Conservation (phyloP, 2,888 invertebrate species). For the Orthosia cruda region DNA sequence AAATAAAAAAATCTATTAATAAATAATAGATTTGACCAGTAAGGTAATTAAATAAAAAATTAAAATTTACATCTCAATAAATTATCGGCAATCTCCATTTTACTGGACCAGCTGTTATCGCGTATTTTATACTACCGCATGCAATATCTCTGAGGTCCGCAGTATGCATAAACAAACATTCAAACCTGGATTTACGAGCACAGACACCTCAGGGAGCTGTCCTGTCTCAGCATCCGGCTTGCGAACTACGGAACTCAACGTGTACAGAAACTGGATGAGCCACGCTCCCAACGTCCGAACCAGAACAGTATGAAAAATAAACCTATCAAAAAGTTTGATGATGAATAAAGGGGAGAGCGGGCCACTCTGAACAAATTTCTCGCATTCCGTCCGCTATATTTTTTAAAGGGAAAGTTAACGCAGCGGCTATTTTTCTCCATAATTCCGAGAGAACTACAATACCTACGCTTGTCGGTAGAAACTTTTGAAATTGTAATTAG, state of each 20-base stretch:
- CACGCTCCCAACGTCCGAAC: constrained; percentile 37
- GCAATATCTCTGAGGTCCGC: constrained; percentile 59
- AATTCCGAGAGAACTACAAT: constrained; percentile 53
- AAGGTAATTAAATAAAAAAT: too few relatives aligned
- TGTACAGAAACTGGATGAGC: constrained; percentile 66
- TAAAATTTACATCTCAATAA: not conserved
- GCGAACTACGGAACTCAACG: constrained; percentile 61
- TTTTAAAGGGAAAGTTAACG: constrained; percentile 49
- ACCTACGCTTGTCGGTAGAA: constrained; percentile 38
- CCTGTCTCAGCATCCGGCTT: constrained; percentile 55
- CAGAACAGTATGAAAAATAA: constrained; percentile 63
- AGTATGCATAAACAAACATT: constrained; percentile 75
- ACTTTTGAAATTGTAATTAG: constrained; percentile 61
- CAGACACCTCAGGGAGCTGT: constrained; percentile 71
- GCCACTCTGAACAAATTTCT: constrained; percentile 57
- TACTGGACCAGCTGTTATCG: constrained; percentile 37
- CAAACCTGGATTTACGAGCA: constrained; percentile 76
- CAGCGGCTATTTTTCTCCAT: constrained; percentile 40
- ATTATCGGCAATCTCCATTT: constrained; percentile 26
- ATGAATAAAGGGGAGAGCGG: constrained; percentile 58
- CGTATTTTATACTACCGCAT: constrained; percentile 54
- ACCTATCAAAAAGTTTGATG: constrained; percentile 63
- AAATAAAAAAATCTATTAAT: not conserved
- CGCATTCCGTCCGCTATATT: constrained; percentile 39
- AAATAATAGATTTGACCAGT: not conserved